Base-by-base conservation (phyloP, 2,797 vertebrate species). In the Helicolenus hilgendorfi region DNA sequence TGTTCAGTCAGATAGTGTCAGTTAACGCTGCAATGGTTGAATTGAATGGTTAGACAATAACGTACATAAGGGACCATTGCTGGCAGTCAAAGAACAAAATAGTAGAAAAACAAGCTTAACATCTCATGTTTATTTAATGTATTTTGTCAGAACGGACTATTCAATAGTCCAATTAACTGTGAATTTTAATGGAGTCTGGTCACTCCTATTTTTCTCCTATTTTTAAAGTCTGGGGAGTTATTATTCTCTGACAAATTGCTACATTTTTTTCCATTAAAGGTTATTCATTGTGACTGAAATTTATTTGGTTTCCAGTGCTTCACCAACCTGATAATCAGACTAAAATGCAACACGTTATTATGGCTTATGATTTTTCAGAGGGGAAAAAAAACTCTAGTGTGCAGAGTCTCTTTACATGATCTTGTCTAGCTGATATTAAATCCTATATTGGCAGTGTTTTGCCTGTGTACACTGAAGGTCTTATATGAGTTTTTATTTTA, bases 251-350 rank as follows among this genome's bases (percentile, higher is more conserved):
- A 33, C 7, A 59, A 68, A 29, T 24, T 72, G 31, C 5, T 67
- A 27, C 2, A 14, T 72, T 70, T 59, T 76, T 76, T 38, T 53
- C 22, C 63, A 69, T 27, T 35, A 69, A 60, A 64, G 24, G 20
- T 36, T 74, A 20, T 20, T 84, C 24, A 77, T 64, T 77, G 49
- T 77, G 24, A 22, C 49, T 65, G 31, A 35, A 84, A 85, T 75
- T 1, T 33, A 67, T 77, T 78, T 77, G 49, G 9, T 69, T 79
- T 22, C 38, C 56, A 49, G 13, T 74, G 33, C 36, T 83, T 71
- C 69, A 72, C 29, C 35, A 5, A 27, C 20, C 67, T 70, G 26
- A 63, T 62, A 76, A 82, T 70, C 35, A 67, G 33, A 18, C 72
- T 24, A 4, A 64, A 69, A 33, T 64, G 29, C 29, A 33, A 11